Evolutionary conservation across 1,140 invertebrate species (phyloP).

Genomic region (Rhizoglyphus robini): DNA sequence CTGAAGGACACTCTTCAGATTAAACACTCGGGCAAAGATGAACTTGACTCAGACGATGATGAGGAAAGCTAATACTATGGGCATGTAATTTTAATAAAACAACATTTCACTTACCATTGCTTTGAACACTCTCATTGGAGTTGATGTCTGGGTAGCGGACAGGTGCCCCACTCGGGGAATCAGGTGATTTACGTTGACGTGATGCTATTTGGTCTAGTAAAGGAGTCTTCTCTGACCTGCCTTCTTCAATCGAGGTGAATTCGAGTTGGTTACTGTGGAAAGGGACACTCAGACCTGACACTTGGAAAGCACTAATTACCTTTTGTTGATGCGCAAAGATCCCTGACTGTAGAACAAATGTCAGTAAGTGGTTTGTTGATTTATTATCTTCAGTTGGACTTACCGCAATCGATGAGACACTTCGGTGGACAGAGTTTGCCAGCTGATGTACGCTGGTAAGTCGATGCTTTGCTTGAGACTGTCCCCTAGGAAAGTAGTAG

Average conservation of each 20-base stretch:
- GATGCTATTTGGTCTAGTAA: slow-evolving; percentile 22
- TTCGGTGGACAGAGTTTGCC: slow-evolving; percentile 27
- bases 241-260: slow-evolving; percentile 26
- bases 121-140: neutral
- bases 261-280: slow-evolving; percentile 24
- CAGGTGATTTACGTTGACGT: slow-evolving; percentile 9
- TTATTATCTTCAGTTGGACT: neutral
- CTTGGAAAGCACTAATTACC: too few species aligned
- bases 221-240: slow-evolving; percentile 17
- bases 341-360: slow-evolving; percentile 21
- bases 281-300: neutral
- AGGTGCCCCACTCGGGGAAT: neutral
- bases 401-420: slow-evolving; percentile 23
- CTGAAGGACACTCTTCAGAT: neutral
- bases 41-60: slow-evolving; percentile 1
- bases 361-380: neutral
- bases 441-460: slow-evolving; percentile 27
- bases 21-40: neutral
- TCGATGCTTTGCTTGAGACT: slow-evolving; percentile 27
- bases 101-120: neutral
- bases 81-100: neutral
- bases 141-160: slow-evolving; percentile 4
- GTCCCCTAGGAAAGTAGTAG: slow-evolving; percentile 23
- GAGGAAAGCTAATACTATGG: neutral
- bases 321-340: slow-evolving; percentile 26